phyloP scores from a whole-genome alignment of 2,888 invertebrate species.

The Aphidoletes aphidimyza region DNA sequence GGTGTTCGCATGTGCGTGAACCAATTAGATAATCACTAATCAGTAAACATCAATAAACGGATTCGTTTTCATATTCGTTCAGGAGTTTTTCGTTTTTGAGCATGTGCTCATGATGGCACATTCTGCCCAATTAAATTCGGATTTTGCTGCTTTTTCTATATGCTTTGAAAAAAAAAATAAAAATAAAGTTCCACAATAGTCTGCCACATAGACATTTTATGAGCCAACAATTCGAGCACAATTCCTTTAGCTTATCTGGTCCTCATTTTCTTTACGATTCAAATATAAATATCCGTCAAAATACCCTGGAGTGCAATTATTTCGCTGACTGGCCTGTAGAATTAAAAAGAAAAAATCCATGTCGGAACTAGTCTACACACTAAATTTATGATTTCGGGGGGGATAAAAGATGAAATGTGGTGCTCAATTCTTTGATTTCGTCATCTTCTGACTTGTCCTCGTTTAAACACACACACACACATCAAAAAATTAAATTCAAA shows the following conservation, averaged over 20 bases:
- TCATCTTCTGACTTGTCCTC: not conserved
- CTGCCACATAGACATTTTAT: not conserved
- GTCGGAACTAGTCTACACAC: not conserved
- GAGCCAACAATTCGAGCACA: too few relatives aligned
- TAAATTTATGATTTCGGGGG: not conserved
- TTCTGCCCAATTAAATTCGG: slow-evolving; percentile 46
- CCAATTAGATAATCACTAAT: slow-evolving; percentile 49
- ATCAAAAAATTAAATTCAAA: not conserved
- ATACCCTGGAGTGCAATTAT: slow-evolving; percentile 46
- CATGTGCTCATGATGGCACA: not conserved
- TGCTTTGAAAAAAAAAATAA: too few relatives aligned
- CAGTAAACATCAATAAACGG: slow-evolving; percentile 41
- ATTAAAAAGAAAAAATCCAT: not conserved
- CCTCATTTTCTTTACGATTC: not conserved
- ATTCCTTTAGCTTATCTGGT: too few relatives aligned
- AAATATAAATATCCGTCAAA: slow-evolving; percentile 30
- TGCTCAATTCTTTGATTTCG: not conserved
- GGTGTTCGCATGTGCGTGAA: slow-evolving; percentile 50
- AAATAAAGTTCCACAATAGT: too few relatives aligned
- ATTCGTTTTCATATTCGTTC: slow-evolving; percentile 47
- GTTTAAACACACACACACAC: not conserved
- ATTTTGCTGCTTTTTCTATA: not conserved
- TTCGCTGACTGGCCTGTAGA: not conserved
- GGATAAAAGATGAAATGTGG: slow-evolving; percentile 20
- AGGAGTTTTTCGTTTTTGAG: not conserved